Base-by-base conservation (phyloP, 2,888 invertebrate genomes). In the Oligia fasciuncula region DNA sequence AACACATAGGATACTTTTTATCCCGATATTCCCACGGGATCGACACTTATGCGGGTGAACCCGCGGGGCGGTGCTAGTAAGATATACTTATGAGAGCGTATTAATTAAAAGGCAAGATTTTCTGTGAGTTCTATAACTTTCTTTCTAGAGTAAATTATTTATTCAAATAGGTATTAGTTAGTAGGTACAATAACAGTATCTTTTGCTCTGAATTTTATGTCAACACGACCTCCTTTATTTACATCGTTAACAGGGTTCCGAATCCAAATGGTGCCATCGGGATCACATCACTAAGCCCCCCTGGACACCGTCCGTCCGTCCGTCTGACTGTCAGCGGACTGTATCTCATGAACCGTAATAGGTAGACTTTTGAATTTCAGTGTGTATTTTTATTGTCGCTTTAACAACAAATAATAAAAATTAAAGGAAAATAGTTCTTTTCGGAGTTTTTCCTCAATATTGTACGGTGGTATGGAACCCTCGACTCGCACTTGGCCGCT, bases 131-230 rank as follows among this genome's bases (percentile, higher is more conserved):
- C 43, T 35, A 35, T 63, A 40, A 46, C 5, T 69, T 17, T 23
- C 5, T 40, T 73, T 6, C 13, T 43, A 43, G n/a, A 68, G 63
- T 19, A 3, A 57, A 60, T 40, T 13, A 51, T 49, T 68, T 29
- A 63, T 76, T 72, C 0, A 49, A 51, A 1, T 9, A 35, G 19
- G 14, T 19, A 60, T 57, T 63, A 35, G 19, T 70, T 71, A 13
- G 14, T 29, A 29, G 29, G 29, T 23, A 69, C 19, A 51, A 54
- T 46, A n/a, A 35, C n/a, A 67, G 51, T 40, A 6, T 51, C 5
- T 40, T 49, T 60, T 49, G 67, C 60, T 4, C 13, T 43, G 82
- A 79, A 70, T 77, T 76, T 65, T 49, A 23, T 77, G 77, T 29
- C 40, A 79, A 76, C 35, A 57, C 68, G 51, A 63, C 57, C 49